Conservation (phyloP, 2,113 vertebrate species). For the Genyomyrus donnyi region DNA sequence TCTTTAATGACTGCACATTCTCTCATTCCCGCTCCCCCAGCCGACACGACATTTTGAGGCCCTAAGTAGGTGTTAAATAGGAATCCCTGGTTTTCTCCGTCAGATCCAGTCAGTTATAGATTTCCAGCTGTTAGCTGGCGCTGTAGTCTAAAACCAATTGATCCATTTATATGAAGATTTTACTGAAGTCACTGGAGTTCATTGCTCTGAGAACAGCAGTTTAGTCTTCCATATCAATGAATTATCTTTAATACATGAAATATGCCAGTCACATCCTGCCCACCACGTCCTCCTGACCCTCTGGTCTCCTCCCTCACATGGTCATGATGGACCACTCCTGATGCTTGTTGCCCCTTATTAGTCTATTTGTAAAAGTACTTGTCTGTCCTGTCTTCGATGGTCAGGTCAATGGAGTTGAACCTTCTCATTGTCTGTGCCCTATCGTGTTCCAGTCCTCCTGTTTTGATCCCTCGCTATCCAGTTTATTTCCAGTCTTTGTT, state of each 20-base stretch:
- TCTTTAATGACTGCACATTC: constrained; percentile 40
- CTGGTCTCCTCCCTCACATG: background rate
- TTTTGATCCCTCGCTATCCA: background rate
- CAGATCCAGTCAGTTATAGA: background rate
- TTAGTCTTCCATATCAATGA: background rate
- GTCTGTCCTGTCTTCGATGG: background rate
- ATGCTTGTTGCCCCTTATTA: background rate
- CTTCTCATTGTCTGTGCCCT: background rate
- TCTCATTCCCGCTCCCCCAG: background rate
- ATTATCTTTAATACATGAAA: background rate
- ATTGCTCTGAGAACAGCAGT: background rate
- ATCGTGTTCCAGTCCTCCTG: background rate
- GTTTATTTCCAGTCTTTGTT: background rate
- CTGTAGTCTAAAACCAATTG: background rate
- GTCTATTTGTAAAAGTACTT: background rate
- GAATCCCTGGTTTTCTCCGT: background rate
- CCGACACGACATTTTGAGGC: background rate
- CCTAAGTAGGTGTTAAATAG: background rate
- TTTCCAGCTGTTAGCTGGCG: background rate
- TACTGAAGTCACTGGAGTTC: background rate
- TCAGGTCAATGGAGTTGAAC: background rate
- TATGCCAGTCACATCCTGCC: background rate
- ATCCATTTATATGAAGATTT: background rate
- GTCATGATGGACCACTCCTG: too few species aligned
- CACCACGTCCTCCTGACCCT: background rate